Percentiles rank a stretch among this genome's conserved stretches.
These are phyloP conservation scores for Sinocyclocheilus anshuiensis DNA, from an alignment of 2,113 vertebrate genomes.

Conservation along the genomic window DNA sequence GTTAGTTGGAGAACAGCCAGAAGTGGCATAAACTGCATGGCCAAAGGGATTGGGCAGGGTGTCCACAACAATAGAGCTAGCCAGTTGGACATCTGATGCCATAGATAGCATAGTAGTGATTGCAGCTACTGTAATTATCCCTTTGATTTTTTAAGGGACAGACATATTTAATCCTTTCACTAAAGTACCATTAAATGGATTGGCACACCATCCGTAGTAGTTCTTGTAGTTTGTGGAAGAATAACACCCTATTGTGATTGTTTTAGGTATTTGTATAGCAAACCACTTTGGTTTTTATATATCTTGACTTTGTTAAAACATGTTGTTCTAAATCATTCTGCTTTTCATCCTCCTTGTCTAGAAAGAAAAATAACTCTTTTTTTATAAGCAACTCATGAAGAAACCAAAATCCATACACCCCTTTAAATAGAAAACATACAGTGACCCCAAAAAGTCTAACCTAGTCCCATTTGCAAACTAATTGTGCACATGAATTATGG, in stretches of 20 bases:
- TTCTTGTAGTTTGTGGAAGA: background rate
- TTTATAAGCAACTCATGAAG: background rate
- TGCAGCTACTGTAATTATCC: background rate
- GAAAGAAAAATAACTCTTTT: background rate
- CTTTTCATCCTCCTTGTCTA: background rate
- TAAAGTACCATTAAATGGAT: background rate
- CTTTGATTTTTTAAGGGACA: background rate
- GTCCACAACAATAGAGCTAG: background rate
- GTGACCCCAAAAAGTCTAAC: background rate
- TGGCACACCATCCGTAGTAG: background rate
- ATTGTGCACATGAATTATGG: background rate
- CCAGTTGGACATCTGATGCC: conserved; percentile 9
- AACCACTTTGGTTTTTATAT: background rate
- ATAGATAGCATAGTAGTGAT: background rate
- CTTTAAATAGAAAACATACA: background rate
- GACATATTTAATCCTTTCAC: background rate
- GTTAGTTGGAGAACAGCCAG: background rate
- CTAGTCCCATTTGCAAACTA: background rate
- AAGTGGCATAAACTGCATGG: background rate
- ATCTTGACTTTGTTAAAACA: background rate
- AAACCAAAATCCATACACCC: background rate
- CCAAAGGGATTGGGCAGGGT: background rate
- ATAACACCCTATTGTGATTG: background rate
- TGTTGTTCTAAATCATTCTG: background rate
- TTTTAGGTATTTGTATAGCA: background rate